A percentile compares a stretch with the other conserved stretches of the same genome.
Conservation (phyloP, 2,797 vertebrate species). For the Rhincodon typus region DNA sequence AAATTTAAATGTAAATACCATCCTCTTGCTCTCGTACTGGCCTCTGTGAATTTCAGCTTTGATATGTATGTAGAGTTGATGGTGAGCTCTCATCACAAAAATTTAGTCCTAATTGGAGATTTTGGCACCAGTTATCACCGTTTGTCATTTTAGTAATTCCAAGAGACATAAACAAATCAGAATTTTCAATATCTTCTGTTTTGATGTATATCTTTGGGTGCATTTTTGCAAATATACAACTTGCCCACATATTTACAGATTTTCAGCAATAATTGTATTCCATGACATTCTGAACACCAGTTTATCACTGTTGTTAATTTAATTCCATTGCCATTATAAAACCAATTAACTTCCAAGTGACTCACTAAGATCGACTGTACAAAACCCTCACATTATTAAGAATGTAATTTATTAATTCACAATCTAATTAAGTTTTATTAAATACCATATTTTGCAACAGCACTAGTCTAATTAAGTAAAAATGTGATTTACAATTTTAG, state of each 20-base stretch:
- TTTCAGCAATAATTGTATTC: slow-evolving; percentile 2
- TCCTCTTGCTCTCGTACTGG: not conserved
- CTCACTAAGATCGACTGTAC: slow-evolving; percentile 6
- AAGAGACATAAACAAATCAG: not conserved
- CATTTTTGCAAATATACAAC: not conserved
- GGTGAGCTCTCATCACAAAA: not conserved
- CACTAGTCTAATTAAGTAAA: slow-evolving; percentile 4
- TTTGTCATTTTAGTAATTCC: slow-evolving; percentile 15
- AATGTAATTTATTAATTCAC: slow-evolving; percentile 28
- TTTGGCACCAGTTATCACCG: not conserved
- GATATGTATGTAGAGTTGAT: not conserved
- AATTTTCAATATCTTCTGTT: slow-evolving; percentile 7
- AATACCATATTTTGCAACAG: not conserved
- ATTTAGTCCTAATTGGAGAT: not conserved
- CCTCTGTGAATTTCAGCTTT: not conserved
- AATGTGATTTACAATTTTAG: not conserved
- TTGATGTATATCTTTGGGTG: too few species aligned
- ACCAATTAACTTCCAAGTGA: slow-evolving; percentile 24
- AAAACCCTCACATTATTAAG: slow-evolving; percentile 6
- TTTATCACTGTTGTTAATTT: slow-evolving; percentile 1
- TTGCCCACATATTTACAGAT: not conserved
- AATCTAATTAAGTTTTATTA: slow-evolving; percentile 20
- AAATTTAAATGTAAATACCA: slow-evolving; percentile 12
- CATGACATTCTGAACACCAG: not conserved
- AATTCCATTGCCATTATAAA: not conserved